phyloP scores from a whole-genome alignment of 2,797 vertebrate genomes.

The Carapus acus region DNA sequence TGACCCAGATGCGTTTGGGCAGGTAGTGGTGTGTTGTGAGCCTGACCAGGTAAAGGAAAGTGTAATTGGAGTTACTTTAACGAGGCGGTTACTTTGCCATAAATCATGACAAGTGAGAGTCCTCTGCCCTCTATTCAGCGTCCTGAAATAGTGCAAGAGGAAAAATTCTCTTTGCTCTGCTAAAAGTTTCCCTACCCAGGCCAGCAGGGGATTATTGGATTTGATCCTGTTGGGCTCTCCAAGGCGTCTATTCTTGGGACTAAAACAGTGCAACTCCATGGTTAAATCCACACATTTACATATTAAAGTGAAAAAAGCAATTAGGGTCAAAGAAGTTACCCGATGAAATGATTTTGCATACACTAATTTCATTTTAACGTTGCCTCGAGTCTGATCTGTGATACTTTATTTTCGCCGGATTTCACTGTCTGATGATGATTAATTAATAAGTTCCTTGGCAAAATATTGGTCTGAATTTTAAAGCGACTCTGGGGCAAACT shows the following conservation, averaged over 20 bases:
- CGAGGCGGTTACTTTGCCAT: conserved; percentile 60
- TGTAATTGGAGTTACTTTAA: conserved; percentile 62
- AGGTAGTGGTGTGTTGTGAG: conserved; percentile 29
- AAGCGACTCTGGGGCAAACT: background rate
- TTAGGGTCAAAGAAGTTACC: conserved; percentile 2
- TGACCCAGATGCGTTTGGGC: conserved; percentile 56
- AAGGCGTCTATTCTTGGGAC: conserved; percentile 13
- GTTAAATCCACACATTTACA: conserved; percentile 10
- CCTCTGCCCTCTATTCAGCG: conserved; percentile 52
- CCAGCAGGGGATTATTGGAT: conserved; percentile 49
- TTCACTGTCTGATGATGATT: too few species aligned
- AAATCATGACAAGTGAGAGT: conserved; percentile 57
- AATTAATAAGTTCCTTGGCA: background rate
- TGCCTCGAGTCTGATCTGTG: background rate
- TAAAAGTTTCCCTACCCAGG: conserved; percentile 37
- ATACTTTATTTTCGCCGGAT: background rate
- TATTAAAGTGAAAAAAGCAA: conserved; percentile 6
- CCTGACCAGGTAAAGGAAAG: conserved; percentile 46
- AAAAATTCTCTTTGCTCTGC: conserved; percentile 43
- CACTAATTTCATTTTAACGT: conserved; percentile 10
- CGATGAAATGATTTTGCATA: background rate
- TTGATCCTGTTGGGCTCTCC: conserved; percentile 31
- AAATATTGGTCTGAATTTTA: conserved; percentile 1
- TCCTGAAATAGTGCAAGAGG: conserved; percentile 55
- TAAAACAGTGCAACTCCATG: conserved; percentile 10